Percentiles rank a stretch among this genome's conserved stretches.
Conservation (phyloP, 1,140 invertebrate species). For the Hylaeus anthracinus region DNA sequence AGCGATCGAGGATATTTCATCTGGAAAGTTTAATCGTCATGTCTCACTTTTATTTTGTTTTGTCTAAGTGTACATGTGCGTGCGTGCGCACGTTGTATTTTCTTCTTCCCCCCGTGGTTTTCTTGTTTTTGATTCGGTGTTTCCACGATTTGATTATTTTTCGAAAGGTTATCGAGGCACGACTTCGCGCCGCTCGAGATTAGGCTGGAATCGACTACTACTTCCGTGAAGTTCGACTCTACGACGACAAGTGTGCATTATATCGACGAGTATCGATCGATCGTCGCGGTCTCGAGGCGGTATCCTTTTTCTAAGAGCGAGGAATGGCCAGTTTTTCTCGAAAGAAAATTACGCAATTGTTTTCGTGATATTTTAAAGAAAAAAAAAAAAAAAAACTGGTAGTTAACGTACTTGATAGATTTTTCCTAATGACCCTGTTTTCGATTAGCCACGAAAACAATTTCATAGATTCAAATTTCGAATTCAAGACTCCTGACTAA, state of each 20-base stretch:
- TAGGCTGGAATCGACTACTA: slow-evolving; percentile 56
- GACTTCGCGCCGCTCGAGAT: slow-evolving; percentile 7
- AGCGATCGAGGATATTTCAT: slow-evolving; percentile 2
- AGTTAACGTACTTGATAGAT: too few species aligned
- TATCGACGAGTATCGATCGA: slow-evolving; percentile 39
- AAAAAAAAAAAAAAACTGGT: too few species aligned
- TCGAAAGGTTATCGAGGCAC: slow-evolving; percentile 15
- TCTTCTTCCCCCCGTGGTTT: not conserved
- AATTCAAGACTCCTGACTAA: too few species aligned
- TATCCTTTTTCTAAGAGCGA: not conserved
- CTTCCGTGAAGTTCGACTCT: slow-evolving; percentile 42
- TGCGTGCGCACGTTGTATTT: not conserved
- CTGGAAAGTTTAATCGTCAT: slow-evolving; percentile 41
- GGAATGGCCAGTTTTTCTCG: not conserved
- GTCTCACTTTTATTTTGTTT: slow-evolving; percentile 12
- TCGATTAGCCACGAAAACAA: too few species aligned
- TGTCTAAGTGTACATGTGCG: not conserved
- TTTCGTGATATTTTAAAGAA: too few species aligned
- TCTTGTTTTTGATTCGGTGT: slow-evolving; percentile 47
- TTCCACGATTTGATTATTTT: slow-evolving; percentile 49
- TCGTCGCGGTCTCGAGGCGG: slow-evolving; percentile 16
- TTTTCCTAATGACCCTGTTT: too few species aligned
- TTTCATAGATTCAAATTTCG: too few species aligned
- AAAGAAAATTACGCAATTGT: too few species aligned
- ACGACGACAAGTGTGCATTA: slow-evolving; percentile 51